Conservation (phyloP, 2,113 vertebrate genomes). For the Empidonax alnorum region DNA sequence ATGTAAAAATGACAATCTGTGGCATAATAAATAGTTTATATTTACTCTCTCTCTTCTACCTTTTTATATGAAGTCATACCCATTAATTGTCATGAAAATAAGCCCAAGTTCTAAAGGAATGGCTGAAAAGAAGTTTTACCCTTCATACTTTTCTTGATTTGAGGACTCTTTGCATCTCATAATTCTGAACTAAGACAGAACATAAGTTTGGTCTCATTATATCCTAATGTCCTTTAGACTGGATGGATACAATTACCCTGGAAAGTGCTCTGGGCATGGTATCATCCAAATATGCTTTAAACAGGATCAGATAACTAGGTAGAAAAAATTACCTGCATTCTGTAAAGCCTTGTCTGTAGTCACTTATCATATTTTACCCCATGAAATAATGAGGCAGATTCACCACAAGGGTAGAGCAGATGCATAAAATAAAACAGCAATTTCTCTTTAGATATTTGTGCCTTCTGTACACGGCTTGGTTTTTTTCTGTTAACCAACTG, state of each 20-base stretch:
- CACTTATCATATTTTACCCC: neutral
- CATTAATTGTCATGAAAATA: neutral
- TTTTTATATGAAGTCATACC: neutral
- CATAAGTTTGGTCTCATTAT: neutral
- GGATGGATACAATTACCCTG: neutral
- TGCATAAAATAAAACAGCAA: neutral
- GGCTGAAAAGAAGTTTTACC: neutral
- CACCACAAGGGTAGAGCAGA: neutral
- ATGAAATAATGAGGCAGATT: neutral
- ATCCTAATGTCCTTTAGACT: neutral
- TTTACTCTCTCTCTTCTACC: neutral
- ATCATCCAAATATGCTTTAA: neutral
- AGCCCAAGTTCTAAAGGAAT: neutral
- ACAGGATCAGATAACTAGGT: neutral
- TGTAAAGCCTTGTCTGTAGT: neutral
- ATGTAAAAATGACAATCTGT: neutral
- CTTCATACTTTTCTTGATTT: neutral
- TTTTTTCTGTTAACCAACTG: neutral
- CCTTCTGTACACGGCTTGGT: neutral
- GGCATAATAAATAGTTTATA: neutral
- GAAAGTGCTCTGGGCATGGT: neutral
- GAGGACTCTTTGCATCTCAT: neutral
- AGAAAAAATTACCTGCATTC: neutral
- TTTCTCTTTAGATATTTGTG: neutral
- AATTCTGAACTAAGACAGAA: neutral